phyloP scores from a whole-genome alignment of 1,140 invertebrate genomes.

The Trinorchestia longiramus region DNA sequence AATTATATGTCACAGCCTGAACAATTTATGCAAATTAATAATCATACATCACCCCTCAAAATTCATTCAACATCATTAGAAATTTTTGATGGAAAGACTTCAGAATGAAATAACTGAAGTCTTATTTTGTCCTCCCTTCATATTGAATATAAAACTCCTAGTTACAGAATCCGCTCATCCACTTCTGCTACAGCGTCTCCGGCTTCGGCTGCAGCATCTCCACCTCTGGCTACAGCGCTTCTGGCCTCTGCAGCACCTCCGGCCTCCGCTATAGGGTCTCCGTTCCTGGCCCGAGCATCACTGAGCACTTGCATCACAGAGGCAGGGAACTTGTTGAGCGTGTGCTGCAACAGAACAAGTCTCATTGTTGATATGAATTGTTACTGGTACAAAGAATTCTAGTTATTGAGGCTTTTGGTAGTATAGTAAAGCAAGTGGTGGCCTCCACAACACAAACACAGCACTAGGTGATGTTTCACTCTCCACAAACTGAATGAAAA shows the following conservation, averaged over 20 bases:
- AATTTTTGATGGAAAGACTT: too few species aligned
- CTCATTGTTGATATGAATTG: background rate
- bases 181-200: background rate
- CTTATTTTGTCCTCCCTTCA: too few species aligned
- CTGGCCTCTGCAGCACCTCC: background rate
- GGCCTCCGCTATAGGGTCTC: background rate
- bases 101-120: too few species aligned
- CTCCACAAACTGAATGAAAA: background rate
- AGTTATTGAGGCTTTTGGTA: background rate
- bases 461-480: background rate
- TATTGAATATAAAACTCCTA: too few species aligned
- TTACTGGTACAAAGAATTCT: background rate
- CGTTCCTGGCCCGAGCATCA: background rate
- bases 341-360: background rate
- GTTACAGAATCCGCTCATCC: too few species aligned
- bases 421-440: background rate
- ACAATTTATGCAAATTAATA: too few species aligned
- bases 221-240: background rate
- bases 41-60: too few species aligned
- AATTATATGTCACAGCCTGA: too few species aligned
- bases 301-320: background rate
- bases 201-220: background rate
- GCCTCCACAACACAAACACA: background rate
- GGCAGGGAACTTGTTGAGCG: conserved; percentile 6
- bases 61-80: too few species aligned